phyloP scores from a whole-genome alignment of 2,113 vertebrate genomes.

The Budorcas taxicolor region DNA sequence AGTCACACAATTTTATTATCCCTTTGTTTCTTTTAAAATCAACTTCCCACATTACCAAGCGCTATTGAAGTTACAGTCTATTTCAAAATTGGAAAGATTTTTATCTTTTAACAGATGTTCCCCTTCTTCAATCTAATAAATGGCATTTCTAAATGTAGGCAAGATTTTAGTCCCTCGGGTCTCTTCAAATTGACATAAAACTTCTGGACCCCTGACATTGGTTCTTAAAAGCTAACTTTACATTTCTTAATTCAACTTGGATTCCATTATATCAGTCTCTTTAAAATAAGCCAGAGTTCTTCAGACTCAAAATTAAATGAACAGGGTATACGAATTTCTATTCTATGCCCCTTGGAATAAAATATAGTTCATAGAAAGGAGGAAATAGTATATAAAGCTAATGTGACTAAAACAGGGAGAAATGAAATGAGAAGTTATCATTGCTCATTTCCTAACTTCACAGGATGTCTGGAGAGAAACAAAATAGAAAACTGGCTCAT shows the following conservation, averaged over 20 bases:
- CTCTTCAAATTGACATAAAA: constrained; percentile 29
- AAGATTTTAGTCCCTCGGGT: background rate
- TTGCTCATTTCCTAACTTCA: background rate
- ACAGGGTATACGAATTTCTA: background rate
- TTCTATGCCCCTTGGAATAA: background rate
- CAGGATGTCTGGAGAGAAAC: background rate
- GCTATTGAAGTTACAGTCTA: constrained; percentile 16
- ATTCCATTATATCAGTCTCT: background rate
- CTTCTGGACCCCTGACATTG: background rate
- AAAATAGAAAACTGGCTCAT: background rate
- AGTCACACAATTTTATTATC: constrained; percentile 35
- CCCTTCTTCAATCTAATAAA: background rate
- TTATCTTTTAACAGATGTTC: constrained; percentile 29
- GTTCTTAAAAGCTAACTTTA: constrained; percentile 26
- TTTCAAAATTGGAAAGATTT: constrained; percentile 14
- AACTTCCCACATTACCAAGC: constrained; percentile 16
- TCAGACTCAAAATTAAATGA: constrained; percentile 15
- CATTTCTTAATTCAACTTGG: background rate
- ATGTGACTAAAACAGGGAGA: background rate
- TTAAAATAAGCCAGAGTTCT: constrained; percentile 19
- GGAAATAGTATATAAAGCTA: background rate
- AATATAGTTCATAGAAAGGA: background rate
- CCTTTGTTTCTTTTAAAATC: constrained; percentile 38
- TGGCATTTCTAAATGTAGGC: constrained; percentile 17
- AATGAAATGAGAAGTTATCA: background rate